Evolutionary conservation across 2,113 vertebrate species (phyloP).

Genomic region (Irena cyanogastra): DNA sequence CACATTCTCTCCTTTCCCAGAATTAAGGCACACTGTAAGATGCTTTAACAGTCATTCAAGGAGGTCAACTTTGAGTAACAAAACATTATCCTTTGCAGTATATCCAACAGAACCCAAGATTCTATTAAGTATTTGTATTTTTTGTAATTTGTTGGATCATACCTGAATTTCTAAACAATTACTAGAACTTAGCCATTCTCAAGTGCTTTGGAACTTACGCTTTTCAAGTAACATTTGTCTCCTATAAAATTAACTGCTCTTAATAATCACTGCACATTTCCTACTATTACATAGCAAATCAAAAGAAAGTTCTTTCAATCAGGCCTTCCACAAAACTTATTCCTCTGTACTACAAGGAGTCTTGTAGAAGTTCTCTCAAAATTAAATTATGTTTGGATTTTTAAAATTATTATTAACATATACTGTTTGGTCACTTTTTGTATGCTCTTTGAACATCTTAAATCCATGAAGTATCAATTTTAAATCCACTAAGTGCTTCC

Average conservation of each 20-base stretch:
- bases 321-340: background rate
- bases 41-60: background rate
- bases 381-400: background rate
- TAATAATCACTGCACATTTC: background rate
- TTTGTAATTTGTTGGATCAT: background rate
- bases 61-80: background rate
- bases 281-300: background rate
- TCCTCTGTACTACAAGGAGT: background rate
- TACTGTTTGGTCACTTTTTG: background rate
- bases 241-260: background rate
- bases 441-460: background rate
- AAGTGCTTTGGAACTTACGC: background rate
- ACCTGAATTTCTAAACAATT: background rate
- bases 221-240: background rate
- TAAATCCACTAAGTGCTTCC: background rate
- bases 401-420: background rate
- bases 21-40: background rate
- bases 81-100: background rate
- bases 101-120: background rate
- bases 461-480: background rate
- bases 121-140: background rate
- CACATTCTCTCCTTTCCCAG: background rate
- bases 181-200: background rate
- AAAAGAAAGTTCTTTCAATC: background rate
- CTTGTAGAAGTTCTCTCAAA: background rate